Base-by-base conservation (phyloP, 2,888 invertebrate species). In the Spisula solida region DNA sequence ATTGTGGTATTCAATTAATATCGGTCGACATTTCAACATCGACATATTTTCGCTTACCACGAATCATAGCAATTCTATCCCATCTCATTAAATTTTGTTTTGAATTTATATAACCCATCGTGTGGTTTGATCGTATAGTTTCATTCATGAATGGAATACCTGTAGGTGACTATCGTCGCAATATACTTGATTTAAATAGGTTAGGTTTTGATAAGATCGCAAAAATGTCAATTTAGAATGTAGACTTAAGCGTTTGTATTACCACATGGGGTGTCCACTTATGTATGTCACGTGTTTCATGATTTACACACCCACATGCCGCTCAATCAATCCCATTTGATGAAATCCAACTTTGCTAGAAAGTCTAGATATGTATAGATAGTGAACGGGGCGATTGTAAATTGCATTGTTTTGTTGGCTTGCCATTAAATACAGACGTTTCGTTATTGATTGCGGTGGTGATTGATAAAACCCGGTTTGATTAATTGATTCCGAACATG, bases 111-210 rank as follows among this genome's bases (percentile, higher is more conserved):
- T n/a, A n/a, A 25, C 48, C n/a, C 47, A 80, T 81, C 41, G 16
- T 29, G 47, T 25, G 25, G 60, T 66, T 75, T 34, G 31, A 75
- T 75, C 8, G 41, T 16, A 75, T 75, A 14, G n/a, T 34, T 81
- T 81, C 34, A 81, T 81, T 31, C 51, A 56, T 81, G 81, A 81
- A 81, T 81, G 29, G 34, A 56, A 81, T 81, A 56, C 81, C 81
- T 56, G 0, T 34, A 55, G 14, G 51, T 34, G 34, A 29, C 8
- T 14, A 51, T 0, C 56, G 56, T 81, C n/a, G 81, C 34, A 81
- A 81, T 81, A 56, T 34, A 56, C 34, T 81, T 1, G 31, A 29
- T 18, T 16, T 34, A 16, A 20, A 81, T 56, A 56, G 56, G 31
- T n/a, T 75, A 29, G 31, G 34, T 81, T 81, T 56, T 31, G 56